Evolutionary conservation across 2,113 vertebrate species (phyloP).

Genomic region (Neolamprologus cancellatus): DNA sequence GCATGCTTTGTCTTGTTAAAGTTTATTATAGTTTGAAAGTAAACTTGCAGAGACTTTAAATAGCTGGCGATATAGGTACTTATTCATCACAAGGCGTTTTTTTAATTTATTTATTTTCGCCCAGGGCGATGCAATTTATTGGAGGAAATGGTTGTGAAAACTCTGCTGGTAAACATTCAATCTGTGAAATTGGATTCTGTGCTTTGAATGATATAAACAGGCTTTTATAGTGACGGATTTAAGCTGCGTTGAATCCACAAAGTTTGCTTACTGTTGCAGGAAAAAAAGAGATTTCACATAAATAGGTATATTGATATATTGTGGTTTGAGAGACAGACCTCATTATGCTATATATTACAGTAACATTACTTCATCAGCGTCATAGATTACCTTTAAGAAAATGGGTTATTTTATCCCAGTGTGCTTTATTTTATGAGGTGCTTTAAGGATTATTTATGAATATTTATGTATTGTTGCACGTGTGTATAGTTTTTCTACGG

Average conservation of each 20-base stretch:
- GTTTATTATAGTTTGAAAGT: neutral
- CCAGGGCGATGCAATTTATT: neutral
- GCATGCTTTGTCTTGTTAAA: neutral
- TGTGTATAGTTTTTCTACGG: neutral
- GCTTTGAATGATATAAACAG: neutral
- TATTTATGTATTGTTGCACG: neutral
- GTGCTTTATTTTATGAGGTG: neutral
- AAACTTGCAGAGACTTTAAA: neutral
- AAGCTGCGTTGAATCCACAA: neutral
- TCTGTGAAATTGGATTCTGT: neutral
- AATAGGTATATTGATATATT: neutral
- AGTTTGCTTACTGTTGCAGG: neutral
- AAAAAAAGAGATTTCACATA: neutral
- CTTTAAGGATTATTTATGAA: neutral
- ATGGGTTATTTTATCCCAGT: neutral
- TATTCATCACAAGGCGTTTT: neutral
- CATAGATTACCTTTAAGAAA: neutral
- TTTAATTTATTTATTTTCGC: accelerated
- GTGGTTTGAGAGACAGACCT: neutral
- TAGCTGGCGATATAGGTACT: neutral
- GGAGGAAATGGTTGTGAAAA: neutral
- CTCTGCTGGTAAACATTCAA: neutral
- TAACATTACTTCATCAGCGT: neutral
- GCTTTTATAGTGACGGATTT: neutral
- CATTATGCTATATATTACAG: neutral